phyloP scores from a whole-genome alignment of 1,140 invertebrate genomes.

The Andricus grossulariae region DNA sequence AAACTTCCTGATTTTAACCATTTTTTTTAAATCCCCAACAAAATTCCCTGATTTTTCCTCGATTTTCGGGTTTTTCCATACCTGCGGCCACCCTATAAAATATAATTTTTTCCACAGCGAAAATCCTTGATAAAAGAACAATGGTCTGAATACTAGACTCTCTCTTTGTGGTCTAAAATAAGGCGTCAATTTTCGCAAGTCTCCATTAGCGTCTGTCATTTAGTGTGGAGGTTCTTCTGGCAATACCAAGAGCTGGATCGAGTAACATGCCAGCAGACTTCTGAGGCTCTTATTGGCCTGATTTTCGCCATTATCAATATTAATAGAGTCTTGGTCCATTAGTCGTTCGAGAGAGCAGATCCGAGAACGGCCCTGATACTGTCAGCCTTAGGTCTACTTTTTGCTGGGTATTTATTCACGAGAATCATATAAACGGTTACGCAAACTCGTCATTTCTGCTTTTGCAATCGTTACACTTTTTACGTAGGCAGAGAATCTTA shows the following conservation, averaged over 20 bases:
- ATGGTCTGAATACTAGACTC: neutral
- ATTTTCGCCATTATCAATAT: conserved; percentile 66
- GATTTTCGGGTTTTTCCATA: too few species aligned
- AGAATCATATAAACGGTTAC: neutral
- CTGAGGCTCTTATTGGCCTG: conserved; percentile 62
- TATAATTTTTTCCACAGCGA: too few species aligned
- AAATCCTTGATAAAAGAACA: too few species aligned
- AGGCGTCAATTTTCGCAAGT: conserved; percentile 15
- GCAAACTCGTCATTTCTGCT: neutral
- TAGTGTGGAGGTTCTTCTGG: conserved; percentile 22
- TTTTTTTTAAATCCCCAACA: too few species aligned
- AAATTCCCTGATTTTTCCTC: too few species aligned
- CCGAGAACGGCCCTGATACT: conserved; percentile 27
- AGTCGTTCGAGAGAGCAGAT: conserved; percentile 47
- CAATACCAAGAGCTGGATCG: conserved; percentile 20
- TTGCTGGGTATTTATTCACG: neutral
- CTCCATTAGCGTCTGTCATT: conserved; percentile 26
- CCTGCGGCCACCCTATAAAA: too few species aligned
- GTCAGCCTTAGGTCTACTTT: conserved; percentile 5
- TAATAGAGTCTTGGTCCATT: conserved; percentile 65
- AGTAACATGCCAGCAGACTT: conserved; percentile 33
- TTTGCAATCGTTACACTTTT: neutral
- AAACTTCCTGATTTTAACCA: too few species aligned
- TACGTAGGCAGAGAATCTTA: neutral
- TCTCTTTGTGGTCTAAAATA: conserved; percentile 5